These are phyloP conservation scores for Neoarius graeffei DNA, from an alignment of 2,113 vertebrate species.

Conservation along the genomic window DNA sequence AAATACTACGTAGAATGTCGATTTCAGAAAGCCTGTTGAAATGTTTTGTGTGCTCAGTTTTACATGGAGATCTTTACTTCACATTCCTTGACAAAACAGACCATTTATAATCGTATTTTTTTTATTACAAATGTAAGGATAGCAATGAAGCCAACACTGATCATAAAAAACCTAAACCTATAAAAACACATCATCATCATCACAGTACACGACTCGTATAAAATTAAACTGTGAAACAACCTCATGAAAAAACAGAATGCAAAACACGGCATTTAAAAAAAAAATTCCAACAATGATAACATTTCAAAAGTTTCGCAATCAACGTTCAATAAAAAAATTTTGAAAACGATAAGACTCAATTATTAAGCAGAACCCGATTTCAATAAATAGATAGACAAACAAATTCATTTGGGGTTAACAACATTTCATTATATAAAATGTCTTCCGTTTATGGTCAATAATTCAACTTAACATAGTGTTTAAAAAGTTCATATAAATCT, in stretches of 20 bases:
- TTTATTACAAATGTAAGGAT: background rate
- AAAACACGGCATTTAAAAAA: background rate
- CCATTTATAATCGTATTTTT: background rate
- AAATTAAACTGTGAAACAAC: background rate
- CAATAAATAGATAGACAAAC: background rate
- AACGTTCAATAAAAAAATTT: background rate
- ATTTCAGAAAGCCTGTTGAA: background rate
- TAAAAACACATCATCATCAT: background rate
- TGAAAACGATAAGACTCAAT: background rate
- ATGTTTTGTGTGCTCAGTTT: background rate
- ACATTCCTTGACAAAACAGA: background rate
- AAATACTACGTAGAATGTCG: background rate
- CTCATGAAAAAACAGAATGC: background rate
- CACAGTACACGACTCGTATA: background rate
- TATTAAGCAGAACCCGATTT: background rate
- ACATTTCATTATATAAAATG: background rate
- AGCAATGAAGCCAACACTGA: background rate
- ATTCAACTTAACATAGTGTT: background rate
- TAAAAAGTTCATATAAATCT: background rate
- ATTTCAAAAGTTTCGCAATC: background rate
- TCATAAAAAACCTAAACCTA: background rate
- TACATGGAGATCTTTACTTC: background rate
- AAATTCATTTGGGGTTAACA: background rate
- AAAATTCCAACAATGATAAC: background rate
- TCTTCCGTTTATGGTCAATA: background rate